Conservation (phyloP, 2,888 invertebrate species). For the Mimachlamys varia region DNA sequence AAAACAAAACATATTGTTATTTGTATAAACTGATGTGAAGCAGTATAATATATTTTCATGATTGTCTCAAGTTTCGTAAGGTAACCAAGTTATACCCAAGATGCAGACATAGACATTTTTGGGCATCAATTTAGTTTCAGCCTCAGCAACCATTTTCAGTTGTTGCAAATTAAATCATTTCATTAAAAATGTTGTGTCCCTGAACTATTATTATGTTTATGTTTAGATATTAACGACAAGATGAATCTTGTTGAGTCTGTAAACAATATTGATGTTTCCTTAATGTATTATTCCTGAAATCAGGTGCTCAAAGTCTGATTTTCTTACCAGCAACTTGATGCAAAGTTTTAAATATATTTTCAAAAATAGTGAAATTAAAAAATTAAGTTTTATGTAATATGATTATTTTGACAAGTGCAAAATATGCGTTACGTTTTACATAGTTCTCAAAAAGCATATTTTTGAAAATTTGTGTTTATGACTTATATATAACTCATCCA, state of each 20-base stretch:
- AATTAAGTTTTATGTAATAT: no score
- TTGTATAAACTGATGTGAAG: constrained; percentile 4
- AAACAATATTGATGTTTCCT: neutral
- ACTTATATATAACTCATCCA: neutral
- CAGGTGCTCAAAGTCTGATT: no score
- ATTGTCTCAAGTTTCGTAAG: neutral
- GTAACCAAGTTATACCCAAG: neutral
- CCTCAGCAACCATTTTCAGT: neutral
- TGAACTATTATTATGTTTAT: neutral
- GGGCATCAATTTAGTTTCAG: neutral
- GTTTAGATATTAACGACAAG: neutral
- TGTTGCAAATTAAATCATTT: neutral
- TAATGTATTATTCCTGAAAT: neutral
- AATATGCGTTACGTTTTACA: no score
- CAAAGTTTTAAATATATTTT: no score
- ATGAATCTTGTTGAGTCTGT: neutral
- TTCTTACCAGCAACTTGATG: neutral
- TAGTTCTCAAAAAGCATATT: no score
- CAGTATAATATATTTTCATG: constrained; percentile 16
- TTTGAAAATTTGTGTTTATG: no score
- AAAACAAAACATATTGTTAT: neutral
- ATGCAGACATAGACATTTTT: neutral
- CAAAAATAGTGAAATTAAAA: no score
- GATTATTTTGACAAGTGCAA: no score
- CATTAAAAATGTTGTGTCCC: neutral